Conservation (phyloP, 2,888 invertebrate genomes). For the Liposcelis brunnea region DNA sequence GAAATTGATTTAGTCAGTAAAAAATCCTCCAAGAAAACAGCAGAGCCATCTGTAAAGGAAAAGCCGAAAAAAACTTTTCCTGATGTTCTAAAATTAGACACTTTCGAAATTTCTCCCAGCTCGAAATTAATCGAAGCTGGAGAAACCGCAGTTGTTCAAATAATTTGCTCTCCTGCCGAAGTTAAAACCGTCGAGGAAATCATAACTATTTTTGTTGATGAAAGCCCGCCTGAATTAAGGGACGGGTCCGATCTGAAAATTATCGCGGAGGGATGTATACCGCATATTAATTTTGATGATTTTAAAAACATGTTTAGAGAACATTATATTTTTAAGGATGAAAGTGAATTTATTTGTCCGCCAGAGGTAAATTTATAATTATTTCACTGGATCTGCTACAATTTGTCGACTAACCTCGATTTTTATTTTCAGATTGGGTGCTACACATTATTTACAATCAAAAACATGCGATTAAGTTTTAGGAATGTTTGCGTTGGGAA, state of each 20-base stretch:
- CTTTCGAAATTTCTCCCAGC: slow-evolving; percentile 24
- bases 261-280: slow-evolving; percentile 36
- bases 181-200: slow-evolving; percentile 24
- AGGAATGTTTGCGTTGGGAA: slow-evolving; percentile 25
- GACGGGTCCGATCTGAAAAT: slow-evolving; percentile 32
- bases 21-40: slow-evolving; percentile 13
- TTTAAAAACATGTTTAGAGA: slow-evolving; percentile 39
- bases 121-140: slow-evolving; percentile 24
- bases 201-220: slow-evolving; percentile 24
- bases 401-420: not conserved
- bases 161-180: slow-evolving; percentile 24
- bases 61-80: not conserved
- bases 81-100: slow-evolving; percentile 21
- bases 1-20: slow-evolving; percentile 14
- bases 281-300: slow-evolving; percentile 37
- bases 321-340: slow-evolving; percentile 35
- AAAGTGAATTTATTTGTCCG: slow-evolving; percentile 33
- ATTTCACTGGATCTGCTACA: slow-evolving; percentile 8
- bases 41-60: slow-evolving; percentile 8
- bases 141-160: slow-evolving; percentile 22
- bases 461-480: slow-evolving; percentile 26
- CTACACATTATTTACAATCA: slow-evolving; percentile 24
- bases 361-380: too few relatives aligned
- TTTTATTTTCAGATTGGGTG: slow-evolving; percentile 22
- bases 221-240: slow-evolving; percentile 30